Percentiles rank a stretch among this genome's conserved stretches.
phyloP scores from a whole-genome alignment of 2,797 vertebrate genomes.

The Pantherophis alleghaniensis region DNA sequence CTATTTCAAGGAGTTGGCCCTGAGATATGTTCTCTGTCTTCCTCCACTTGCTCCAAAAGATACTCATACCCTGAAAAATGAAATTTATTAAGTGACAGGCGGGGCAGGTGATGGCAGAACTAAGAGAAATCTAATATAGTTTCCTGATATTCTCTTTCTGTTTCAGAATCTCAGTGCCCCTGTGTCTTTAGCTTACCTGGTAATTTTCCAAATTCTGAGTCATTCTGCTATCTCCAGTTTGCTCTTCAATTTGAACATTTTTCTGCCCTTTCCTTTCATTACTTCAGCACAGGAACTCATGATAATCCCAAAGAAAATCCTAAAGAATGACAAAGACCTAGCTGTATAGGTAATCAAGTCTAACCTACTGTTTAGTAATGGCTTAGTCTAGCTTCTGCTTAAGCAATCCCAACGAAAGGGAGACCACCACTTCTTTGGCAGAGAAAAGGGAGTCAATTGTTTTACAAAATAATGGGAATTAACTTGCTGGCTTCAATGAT shows the following conservation, averaged over 20 bases:
- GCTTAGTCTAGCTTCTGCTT: not conserved
- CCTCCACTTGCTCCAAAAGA: not conserved
- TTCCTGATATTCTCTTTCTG: not conserved
- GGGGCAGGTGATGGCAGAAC: not conserved
- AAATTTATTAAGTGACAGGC: not conserved
- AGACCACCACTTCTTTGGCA: not conserved
- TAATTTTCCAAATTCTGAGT: not conserved
- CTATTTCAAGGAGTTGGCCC: not conserved
- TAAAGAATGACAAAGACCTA: not conserved
- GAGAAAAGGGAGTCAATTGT: not conserved
- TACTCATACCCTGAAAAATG: not conserved
- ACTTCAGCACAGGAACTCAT: not conserved
- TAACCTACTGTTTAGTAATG: not conserved
- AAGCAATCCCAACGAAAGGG: not conserved
- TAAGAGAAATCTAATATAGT: not conserved
- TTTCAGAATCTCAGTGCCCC: no score
- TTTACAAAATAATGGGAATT: not conserved
- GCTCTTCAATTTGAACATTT: not conserved
- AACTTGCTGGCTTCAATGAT: not conserved
- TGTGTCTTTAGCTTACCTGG: not conserved
- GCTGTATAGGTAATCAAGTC: not conserved
- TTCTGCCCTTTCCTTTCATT: not conserved
- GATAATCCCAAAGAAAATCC: not conserved
- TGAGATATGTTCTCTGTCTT: not conserved
- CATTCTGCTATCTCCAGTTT: not conserved